phyloP scores from a whole-genome alignment of 2,113 vertebrate genomes.

The Sakesphorus luctuosus region DNA sequence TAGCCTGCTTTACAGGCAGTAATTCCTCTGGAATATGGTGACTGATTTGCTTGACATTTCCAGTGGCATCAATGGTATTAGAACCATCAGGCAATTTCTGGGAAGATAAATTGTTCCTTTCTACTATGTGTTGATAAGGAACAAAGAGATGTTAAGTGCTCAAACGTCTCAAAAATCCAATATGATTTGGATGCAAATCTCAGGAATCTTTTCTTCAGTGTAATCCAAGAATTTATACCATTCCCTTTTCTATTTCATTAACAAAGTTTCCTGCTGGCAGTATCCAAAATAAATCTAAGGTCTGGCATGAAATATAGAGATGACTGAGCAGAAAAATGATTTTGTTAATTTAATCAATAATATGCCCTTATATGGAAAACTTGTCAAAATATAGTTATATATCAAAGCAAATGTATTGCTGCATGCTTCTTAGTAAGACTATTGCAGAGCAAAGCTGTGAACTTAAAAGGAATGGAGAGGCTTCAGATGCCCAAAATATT shows the following conservation, averaged over 20 bases:
- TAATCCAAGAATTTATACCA: background rate
- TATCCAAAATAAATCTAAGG: constrained; percentile 1
- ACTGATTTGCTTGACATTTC: constrained; percentile 44
- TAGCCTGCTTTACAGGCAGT: background rate
- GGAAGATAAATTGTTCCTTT: constrained; percentile 27
- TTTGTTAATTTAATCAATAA: constrained; percentile 20
- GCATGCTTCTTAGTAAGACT: background rate
- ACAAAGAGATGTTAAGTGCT: background rate
- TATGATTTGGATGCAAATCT: background rate
- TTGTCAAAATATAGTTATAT: background rate
- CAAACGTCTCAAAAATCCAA: background rate
- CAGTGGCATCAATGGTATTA: background rate
- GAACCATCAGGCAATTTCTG: constrained; percentile 30
- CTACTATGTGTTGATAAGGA: constrained; percentile 2
- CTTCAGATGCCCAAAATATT: constrained; percentile 1
- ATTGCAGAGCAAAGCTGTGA: background rate
- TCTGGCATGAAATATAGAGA: background rate
- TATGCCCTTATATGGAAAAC: background rate
- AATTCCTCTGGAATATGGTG: constrained; percentile 31
- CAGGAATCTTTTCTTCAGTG: background rate
- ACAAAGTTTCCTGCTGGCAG: background rate
- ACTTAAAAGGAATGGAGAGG: background rate
- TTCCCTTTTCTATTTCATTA: background rate
- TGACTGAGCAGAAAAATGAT: background rate
- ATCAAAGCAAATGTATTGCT: background rate